Percentiles rank a stretch among this genome's conserved stretches.
Conservation (phyloP, 1,140 invertebrate species). For the Eriosoma lanigerum region DNA sequence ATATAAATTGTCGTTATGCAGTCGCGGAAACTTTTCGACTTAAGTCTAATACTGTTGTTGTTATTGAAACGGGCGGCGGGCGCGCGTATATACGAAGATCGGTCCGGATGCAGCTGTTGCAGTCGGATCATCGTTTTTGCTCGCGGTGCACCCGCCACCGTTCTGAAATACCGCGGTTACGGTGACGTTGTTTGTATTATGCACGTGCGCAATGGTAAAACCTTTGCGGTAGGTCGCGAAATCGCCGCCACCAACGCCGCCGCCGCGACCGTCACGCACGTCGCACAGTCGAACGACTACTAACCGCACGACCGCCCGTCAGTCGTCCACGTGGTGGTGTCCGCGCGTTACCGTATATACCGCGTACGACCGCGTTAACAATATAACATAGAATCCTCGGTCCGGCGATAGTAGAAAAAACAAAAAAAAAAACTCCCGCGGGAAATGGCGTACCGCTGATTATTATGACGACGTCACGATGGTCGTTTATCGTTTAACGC, state of each 20-base stretch:
- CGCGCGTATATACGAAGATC: not conserved
- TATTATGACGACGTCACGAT: too few relatives aligned
- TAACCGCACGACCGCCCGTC: not conserved
- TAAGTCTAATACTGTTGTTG: too few relatives aligned
- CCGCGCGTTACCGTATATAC: not conserved
- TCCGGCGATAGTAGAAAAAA: not conserved
- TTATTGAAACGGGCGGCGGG: too few relatives aligned
- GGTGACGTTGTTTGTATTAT: not conserved
- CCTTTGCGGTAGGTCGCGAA: conserved; percentile 40
- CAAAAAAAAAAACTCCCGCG: not conserved
- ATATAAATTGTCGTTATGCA: too few relatives aligned
- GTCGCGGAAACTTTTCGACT: too few relatives aligned
- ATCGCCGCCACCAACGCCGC: not conserved
- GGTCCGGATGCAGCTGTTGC: not conserved
- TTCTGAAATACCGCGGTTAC: not conserved
- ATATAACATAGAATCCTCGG: not conserved
- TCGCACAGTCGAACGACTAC: not conserved
- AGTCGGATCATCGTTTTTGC: not conserved
- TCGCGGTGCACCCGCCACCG: not conserved
- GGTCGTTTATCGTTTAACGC: too few relatives aligned
- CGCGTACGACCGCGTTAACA: not conserved
- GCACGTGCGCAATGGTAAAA: conserved; percentile 39
- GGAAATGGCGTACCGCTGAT: too few relatives aligned
- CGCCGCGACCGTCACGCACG: not conserved
- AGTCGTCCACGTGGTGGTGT: conserved; percentile 49